Percentiles rank a stretch among this genome's conserved stretches.
These are phyloP conservation scores for Drosophila rhopaloa DNA, from an alignment of 1,140 invertebrate species.

Conservation along the genomic window DNA sequence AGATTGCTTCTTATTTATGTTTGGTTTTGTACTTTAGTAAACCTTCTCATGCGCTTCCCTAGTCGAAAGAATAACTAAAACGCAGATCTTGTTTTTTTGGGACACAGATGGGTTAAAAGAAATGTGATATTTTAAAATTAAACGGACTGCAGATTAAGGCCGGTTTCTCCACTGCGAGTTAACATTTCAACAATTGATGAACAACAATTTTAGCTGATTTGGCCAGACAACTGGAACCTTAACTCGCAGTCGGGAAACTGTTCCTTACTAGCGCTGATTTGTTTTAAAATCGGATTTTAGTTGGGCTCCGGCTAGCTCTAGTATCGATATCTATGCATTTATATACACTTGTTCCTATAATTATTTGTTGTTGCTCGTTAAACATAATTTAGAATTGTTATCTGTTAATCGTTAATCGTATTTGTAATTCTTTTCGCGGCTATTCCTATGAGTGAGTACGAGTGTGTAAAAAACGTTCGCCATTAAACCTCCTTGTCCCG, in stretches of 20 bases:
- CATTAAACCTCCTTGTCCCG: slow-evolving; percentile 1
- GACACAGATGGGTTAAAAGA: slow-evolving; percentile 4
- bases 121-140: not conserved
- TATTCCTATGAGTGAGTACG: slow-evolving; percentile 71
- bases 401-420: slow-evolving; percentile 23
- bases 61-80: slow-evolving; percentile 21
- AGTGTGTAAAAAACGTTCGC: slow-evolving; percentile 42
- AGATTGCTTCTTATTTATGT: slow-evolving; percentile 66
- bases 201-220: no score
- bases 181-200: no score
- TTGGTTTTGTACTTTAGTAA: slow-evolving; percentile 75
- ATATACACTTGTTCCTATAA: slow-evolving; percentile 37
- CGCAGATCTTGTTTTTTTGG: slow-evolving; percentile 11
- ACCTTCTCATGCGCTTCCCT: slow-evolving; percentile 36
- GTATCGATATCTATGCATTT: slow-evolving; percentile 30
- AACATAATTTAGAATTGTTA: slow-evolving; percentile 52
- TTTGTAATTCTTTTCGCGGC: slow-evolving; percentile 35
- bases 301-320: slow-evolving; percentile 14
- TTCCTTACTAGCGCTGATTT: not conserved
- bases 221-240: no score
- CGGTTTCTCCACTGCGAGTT: no score
- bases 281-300: slow-evolving; percentile 11
- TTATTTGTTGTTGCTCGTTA: slow-evolving; percentile 49
- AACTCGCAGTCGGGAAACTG: no score
- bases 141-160: not conserved